Base-by-base conservation (phyloP, 23 tunicate genomes). In the Trididemnum miniatum region DNA sequence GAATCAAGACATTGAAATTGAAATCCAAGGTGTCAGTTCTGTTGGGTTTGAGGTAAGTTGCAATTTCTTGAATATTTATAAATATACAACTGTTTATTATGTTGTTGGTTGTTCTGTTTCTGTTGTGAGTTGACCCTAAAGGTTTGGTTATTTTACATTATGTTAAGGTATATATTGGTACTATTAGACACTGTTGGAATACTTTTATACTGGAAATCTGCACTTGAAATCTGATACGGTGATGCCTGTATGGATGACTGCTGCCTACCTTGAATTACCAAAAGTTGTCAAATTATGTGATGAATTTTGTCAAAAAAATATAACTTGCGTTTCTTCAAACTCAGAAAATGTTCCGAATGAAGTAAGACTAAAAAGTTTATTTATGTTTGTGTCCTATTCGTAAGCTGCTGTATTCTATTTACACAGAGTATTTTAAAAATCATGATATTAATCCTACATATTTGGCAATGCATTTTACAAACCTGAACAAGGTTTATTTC, bases 41-140 rank as follows among this genome's bases (percentile, higher is more conserved):
- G 87, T 87, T 78, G 97, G 97, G 1, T 91, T 91, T 77, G 91
- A 91, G 88, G 97, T 86, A 66, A 69, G n/a, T n/a, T n/a, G n/a
- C 12, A 9, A 9, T 49, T 18, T 49, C 18, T 49, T 49, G 12
- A 49, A 9, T 12, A 49, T n/a, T n/a, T n/a, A n/a, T 18, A 49
- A 49, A 49, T 49, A 49, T 49, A 49, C 57, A 9, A 9, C 12
- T 9, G 18, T 49, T 49, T 49, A 49, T 49, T 9, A 49, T 49
- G 12, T 49, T n/a, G n/a, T n/a, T n/a, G n/a, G n/a, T n/a, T n/a
- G n/a, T n/a, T n/a, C n/a, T n/a, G n/a, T n/a, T n/a, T n/a, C n/a
- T n/a, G n/a, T n/a, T n/a, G n/a, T n/a, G n/a, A n/a, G n/a, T n/a
- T n/a, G n/a, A n/a, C n/a, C n/a, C n/a, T n/a, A n/a, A n/a, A n/a